These are phyloP conservation scores for Trachelus iudaicus DNA, from an alignment of 2,888 invertebrate genomes.

Conservation along the genomic window DNA sequence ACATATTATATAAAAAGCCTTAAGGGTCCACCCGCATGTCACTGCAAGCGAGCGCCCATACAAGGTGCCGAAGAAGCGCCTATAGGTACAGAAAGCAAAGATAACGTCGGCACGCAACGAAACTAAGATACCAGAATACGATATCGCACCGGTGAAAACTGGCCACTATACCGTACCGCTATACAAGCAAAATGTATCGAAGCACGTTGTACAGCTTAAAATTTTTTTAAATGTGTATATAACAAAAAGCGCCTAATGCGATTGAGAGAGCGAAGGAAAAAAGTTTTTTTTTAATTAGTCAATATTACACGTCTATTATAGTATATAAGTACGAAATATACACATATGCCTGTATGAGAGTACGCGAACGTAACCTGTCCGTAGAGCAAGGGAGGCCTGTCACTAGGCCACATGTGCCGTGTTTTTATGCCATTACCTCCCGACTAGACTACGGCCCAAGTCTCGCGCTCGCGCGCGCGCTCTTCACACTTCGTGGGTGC, in stretches of 20 bases:
- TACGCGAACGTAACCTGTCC: not conserved
- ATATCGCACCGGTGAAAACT: conserved; percentile 27
- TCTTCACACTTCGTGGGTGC: not conserved
- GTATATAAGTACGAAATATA: not conserved
- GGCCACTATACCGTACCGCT: too few species aligned
- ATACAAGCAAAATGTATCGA: too few species aligned
- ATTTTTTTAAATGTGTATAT: too few species aligned
- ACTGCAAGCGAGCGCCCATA: too few species aligned
- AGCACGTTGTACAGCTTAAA: too few species aligned
- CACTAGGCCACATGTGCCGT: conserved; percentile 39
- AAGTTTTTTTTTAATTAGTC: too few species aligned
- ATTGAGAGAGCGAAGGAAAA: too few species aligned
- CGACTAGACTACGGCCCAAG: conserved; percentile 29
- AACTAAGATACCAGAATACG: conserved; percentile 40
- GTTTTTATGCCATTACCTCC: conserved; percentile 32
- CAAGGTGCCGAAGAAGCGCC: too few species aligned
- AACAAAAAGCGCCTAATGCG: too few species aligned
- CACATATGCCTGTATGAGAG: not conserved
- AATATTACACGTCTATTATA: too few species aligned
- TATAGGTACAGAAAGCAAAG: conserved; percentile 7
- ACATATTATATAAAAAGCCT: too few species aligned
- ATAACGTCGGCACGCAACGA: conserved; percentile 43
- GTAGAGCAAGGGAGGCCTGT: conserved; percentile 32
- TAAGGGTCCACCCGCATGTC: too few species aligned
- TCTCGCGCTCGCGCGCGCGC: not conserved